Base-by-base conservation (phyloP, 1,140 invertebrate genomes). In the Drosophila pseudoobscura region DNA sequence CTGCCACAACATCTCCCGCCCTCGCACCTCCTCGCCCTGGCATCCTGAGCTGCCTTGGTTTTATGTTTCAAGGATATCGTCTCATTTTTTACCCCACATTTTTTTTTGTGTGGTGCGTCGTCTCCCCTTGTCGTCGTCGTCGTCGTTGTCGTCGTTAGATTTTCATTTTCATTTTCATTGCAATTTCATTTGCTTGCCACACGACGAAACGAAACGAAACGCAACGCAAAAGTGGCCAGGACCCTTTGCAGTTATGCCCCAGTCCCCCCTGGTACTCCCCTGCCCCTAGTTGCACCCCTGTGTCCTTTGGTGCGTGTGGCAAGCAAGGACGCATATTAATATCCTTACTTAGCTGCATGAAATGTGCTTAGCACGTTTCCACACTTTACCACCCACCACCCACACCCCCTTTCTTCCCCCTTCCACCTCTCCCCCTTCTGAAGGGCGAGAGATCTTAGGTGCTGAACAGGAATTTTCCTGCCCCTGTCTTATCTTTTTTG, bases 91-190 rank as follows among this genome's bases (percentile, higher is more conserved):
- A 75, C 82, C 78, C 74, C 78, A 82, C 74, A 74, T 72, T 29
- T 43, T 39, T 13, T 13, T 51, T n/a, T n/a, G n/a, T 39, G 35
- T 4, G 35, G 35, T 39, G 35, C 56, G 31, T 75, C 56, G 31
- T 75, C 51, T 13, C 35, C 35, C 35, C 11, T 39, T 8, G 35
- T 39, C 35, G 8, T 65, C 26, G 46, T 46, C 31, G 72, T 49
- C 46, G 22, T 65, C 51, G 43, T 65, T 39, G 46, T 51, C 68
- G 83, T 76, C 75, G 78, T 88, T 83, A 88, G 78, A 87, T 87
- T 87, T 87, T 88, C 82, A 87, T 87, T 87, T 87, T 87, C 82
- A 87, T 87, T 87, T 87, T 88, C 83, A 78, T 77, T 88, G 82
- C 83, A 87, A 88, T 87, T 88, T 88, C 83, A 87, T 87, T 87